Conservation (phyloP, 2,797 vertebrate species). For the Tamandua tetradactyla region DNA sequence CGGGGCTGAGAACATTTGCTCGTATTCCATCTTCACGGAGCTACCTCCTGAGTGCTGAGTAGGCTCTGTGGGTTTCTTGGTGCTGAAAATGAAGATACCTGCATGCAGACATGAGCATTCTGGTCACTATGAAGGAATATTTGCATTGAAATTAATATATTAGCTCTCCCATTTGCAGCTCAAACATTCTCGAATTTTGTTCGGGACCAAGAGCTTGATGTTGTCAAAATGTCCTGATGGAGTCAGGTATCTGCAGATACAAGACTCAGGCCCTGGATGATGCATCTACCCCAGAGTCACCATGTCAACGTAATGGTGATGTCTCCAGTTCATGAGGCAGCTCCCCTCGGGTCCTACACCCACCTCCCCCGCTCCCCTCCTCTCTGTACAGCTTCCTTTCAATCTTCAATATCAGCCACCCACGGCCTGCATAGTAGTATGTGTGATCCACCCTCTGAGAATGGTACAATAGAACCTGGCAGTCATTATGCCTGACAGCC, state of each 20-base stretch:
- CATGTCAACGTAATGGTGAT: neutral
- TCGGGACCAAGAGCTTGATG: neutral
- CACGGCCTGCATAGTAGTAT: slow-evolving; percentile 46
- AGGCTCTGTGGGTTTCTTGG: neutral
- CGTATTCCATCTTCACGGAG: no score
- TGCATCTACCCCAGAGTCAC: neutral
- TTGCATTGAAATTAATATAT: neutral
- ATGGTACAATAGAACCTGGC: slow-evolving; percentile 62
- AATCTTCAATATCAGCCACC: slow-evolving; percentile 36
- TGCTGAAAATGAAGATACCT: neutral
- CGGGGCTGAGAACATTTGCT: neutral
- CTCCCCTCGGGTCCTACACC: neutral
- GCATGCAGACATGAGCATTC: neutral
- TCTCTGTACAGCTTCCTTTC: slow-evolving; percentile 57
- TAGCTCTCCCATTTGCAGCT: neutral
- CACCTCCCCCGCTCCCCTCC: slow-evolving; percentile 16
- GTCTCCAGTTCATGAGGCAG: neutral
- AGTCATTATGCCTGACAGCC: slow-evolving; percentile 73
- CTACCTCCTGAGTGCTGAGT: neutral
- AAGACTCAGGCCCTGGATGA: neutral
- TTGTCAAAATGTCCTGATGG: neutral
- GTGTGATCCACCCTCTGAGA: slow-evolving; percentile 63
- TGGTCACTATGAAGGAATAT: neutral
- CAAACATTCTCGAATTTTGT: neutral
- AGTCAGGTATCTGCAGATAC: neutral